phyloP scores from a whole-genome alignment of 2,113 vertebrate species.

The Machaerirhynchus nigripectus region DNA sequence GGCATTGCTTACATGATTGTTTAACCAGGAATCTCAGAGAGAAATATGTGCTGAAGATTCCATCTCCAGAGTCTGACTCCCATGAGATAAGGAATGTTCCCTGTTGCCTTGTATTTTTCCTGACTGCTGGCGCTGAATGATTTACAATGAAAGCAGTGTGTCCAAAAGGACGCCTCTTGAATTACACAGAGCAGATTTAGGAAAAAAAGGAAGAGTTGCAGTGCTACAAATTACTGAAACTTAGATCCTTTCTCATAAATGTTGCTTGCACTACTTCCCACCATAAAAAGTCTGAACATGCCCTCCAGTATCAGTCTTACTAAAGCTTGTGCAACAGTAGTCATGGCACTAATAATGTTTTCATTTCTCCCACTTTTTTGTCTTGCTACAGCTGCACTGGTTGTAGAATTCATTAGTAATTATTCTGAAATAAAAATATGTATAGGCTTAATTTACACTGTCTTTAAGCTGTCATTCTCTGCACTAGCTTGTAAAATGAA shows the following conservation, averaged over 20 bases:
- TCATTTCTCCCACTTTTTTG: neutral
- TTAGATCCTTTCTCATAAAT: neutral
- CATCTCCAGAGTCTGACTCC: neutral
- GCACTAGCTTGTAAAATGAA: neutral
- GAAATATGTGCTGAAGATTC: neutral
- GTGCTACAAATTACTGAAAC: neutral
- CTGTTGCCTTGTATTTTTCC: neutral
- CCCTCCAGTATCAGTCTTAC: neutral
- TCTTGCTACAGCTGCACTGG: neutral
- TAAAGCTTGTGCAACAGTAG: neutral
- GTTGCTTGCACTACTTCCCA: neutral
- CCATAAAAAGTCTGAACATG: neutral
- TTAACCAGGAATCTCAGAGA: neutral
- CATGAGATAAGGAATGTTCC: neutral
- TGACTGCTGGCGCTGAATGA: neutral
- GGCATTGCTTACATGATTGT: neutral
- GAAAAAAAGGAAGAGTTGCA: neutral
- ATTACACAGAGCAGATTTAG: neutral
- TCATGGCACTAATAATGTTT: neutral
- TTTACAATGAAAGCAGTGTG: neutral
- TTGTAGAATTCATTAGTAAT: neutral
- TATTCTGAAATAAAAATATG: neutral
- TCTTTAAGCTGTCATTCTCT: neutral
- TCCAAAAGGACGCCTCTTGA: constrained; percentile 5
- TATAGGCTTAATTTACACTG: neutral